These are phyloP conservation scores for Ophioderma brevispina DNA, from an alignment of 35 echinoderm and acorn worm genomes.

Conservation along the genomic window DNA sequence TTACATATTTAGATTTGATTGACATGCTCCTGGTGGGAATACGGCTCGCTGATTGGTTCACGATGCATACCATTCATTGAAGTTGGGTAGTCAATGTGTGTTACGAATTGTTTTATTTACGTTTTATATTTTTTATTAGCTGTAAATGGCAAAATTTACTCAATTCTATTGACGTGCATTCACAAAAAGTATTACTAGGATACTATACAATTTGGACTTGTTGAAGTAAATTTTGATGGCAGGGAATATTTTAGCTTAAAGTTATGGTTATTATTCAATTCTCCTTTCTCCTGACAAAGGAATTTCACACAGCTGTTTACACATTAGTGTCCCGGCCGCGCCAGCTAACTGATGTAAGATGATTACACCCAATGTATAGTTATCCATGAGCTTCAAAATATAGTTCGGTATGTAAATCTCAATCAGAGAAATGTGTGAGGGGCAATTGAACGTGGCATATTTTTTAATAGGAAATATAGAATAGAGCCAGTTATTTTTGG, in stretches of 20 bases:
- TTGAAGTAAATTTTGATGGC: no score
- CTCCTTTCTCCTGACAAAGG: neutral
- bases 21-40: neutral
- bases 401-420: no score
- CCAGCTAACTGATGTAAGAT: neutral
- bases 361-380: neutral
- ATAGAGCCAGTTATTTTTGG: no score
- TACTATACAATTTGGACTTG: no score
- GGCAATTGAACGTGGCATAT: no score
- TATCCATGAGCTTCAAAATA: neutral
- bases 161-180: neutral
- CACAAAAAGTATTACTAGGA: neutral
- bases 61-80: neutral
- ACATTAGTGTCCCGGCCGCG: neutral
- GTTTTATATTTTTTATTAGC: neutral
- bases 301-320: conserved; percentile 10
- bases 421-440: no score
- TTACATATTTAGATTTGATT: conserved; percentile 12
- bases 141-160: neutral
- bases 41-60: neutral
- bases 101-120: neutral
- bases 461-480: no score
- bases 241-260: neutral
- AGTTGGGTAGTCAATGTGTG: neutral
- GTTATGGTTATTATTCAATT: neutral